Conservation (phyloP, 1,140 invertebrate species). For the Bradynema listronoti region DNA sequence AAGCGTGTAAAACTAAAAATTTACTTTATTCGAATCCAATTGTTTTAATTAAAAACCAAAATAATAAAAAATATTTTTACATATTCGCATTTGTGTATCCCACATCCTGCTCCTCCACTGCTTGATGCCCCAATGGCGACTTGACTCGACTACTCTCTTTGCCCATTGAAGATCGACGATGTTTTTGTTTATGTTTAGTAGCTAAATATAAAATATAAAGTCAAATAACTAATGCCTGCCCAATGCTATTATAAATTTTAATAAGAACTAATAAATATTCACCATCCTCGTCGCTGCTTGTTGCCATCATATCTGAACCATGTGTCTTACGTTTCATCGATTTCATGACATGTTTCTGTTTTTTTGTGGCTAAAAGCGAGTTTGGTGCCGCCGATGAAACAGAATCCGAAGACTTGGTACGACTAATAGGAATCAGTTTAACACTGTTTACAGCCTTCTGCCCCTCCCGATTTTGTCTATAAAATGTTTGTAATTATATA, state of each 20-base stretch:
- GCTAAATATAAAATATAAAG: not conserved
- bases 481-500: too few species aligned
- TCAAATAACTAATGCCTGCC: not conserved
- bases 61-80: conserved; percentile 3
- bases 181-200: conserved; percentile 5
- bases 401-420: too few species aligned
- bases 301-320: conserved; percentile 8
- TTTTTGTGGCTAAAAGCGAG: too few species aligned
- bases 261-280: not conserved
- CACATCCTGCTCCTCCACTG: conserved; percentile 18
- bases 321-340: conserved; percentile 4
- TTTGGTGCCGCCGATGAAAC: too few species aligned
- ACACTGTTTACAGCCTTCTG: too few species aligned
- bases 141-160: conserved; percentile 11
- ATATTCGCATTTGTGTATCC: conserved; percentile 30
- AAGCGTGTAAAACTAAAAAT: conserved; percentile 30
- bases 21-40: not conserved
- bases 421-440: too few species aligned
- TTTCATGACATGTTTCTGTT: too few species aligned
- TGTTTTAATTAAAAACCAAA: too few species aligned
- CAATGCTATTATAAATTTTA: not conserved
- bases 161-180: conserved; percentile 12
- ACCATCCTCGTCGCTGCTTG: conserved; percentile 27
- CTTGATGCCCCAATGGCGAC: conserved; percentile 18
- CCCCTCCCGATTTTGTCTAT: too few species aligned